A percentile compares a stretch with the other conserved stretches of the same genome.
These are phyloP conservation scores for Philonicus albiceps DNA, from an alignment of 2,888 invertebrate species.

Conservation along the genomic window DNA sequence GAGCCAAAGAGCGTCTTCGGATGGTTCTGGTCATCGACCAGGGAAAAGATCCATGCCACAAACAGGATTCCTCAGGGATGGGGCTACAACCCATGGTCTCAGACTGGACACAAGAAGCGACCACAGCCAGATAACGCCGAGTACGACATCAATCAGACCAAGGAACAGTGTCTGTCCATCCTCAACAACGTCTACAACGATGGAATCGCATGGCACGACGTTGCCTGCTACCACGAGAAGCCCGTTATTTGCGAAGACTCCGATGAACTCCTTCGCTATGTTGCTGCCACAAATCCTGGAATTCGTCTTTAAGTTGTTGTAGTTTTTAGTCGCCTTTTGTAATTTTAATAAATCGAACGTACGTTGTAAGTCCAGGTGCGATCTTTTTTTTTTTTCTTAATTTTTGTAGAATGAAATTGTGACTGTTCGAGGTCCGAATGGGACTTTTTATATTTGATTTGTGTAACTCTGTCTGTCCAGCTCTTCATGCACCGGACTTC, in stretches of 20 bases:
- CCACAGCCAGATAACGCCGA: constrained; percentile 91
- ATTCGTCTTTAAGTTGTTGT: constrained; percentile 73
- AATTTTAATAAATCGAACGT: constrained; percentile 33
- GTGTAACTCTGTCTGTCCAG: not conserved
- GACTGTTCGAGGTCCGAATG: not conserved
- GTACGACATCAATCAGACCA: constrained; percentile 87
- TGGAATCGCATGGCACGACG: constrained; percentile 93
- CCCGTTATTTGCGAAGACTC: constrained; percentile 91
- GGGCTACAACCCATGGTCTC: constrained; percentile 89
- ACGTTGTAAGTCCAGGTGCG: constrained; percentile 29
- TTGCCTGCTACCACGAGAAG: constrained; percentile 92
- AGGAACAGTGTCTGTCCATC: constrained; percentile 85
- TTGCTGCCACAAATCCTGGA: constrained; percentile 84
- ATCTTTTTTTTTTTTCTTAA: not conserved
- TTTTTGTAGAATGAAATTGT: constrained; percentile 10
- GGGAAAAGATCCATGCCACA: constrained; percentile 85
- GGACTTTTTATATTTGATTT: not conserved
- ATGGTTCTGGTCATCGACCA: constrained; percentile 93
- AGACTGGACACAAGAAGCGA: constrained; percentile 88
- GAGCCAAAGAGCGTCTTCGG: constrained; percentile 86
- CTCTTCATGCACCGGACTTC: not conserved
- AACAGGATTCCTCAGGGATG: constrained; percentile 69
- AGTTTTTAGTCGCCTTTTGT: constrained; percentile 34
- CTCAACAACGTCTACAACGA: constrained; percentile 93
- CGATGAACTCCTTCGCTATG: constrained; percentile 85